Evolutionary conservation across 2,797 vertebrate genomes (phyloP), one percentile per base, ranked within the genome.

Genomic region (Sebastolobus altivelis): DNA sequence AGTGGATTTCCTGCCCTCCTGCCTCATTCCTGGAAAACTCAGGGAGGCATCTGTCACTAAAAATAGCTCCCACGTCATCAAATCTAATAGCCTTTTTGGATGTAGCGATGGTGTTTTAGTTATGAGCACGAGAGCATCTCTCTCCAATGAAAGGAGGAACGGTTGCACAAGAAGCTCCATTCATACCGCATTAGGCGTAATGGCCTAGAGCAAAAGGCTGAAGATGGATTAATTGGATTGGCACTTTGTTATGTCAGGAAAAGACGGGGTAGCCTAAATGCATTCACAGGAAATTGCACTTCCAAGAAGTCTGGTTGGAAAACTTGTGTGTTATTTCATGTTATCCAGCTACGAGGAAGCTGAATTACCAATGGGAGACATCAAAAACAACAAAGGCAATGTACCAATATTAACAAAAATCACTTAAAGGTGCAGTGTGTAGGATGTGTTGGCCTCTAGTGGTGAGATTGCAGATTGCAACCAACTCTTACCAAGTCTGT

Each of bases 181-280:
- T 88, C 78, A 86, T 84, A 73, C 66, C 71, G 33, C 46, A 90
- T 77, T 77, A 75, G 86, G 80, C 1, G 1, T 86, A 87, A 92
- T 83, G 70, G 80, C 74, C 79, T 55, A 65, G 65, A 84, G 49
- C 59, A 49, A 75, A 43, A 78, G 55, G 81, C 77, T 80, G 52
- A 31, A 49, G 75, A 81, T n/a, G 67, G 67, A 31, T 83, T 83
- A 84, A 86, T 77, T 86, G 72, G 65, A 90, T 80, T 81, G 59
- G 68, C 63, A 18, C 9, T 25, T 65, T 52, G 60, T 75, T 69
- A 60, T 77, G 35, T 70, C 75, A 65, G 85, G 75, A 79, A 67
- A 66, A 31, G 52, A 62, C 9, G 31, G 80, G 43, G 49, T 3
- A 67, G 65, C 40, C 22, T 74, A 77, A 88, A 86, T 90, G 85